Percentiles rank a stretch among this genome's conserved stretches.
Evolutionary conservation across 35 echinoderm and acorn worm genomes (phyloP).

Genomic region (Heliocidaris erythrogramma): DNA sequence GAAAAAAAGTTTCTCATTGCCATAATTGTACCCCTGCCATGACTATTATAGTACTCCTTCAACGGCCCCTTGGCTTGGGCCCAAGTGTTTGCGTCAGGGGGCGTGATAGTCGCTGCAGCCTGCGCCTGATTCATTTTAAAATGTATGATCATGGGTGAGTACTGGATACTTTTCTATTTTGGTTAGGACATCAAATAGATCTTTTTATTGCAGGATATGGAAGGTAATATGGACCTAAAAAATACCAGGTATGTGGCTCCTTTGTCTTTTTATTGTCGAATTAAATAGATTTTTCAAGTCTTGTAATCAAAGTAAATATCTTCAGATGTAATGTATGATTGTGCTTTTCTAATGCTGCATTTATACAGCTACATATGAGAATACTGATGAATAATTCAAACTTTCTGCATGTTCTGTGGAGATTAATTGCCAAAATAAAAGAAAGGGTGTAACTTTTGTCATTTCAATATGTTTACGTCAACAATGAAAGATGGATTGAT

Average conservation of each 20-base stretch:
- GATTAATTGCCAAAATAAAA: not conserved
- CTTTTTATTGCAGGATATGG: slow-evolving; percentile 40
- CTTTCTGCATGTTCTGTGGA: not conserved
- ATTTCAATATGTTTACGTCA: too few relatives aligned
- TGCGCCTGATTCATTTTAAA: slow-evolving; percentile 20
- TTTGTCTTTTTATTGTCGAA: not conserved
- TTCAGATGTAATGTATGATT: too few relatives aligned
- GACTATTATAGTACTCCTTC: slow-evolving; percentile 48
- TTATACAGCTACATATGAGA: not conserved
- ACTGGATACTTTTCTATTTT: slow-evolving; percentile 30
- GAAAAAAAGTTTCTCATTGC: slow-evolving; percentile 22
- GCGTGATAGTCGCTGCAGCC: slow-evolving; percentile 43
- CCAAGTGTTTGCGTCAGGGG: slow-evolving; percentile 18
- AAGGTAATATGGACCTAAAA: not conserved
- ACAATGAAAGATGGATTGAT: not conserved
- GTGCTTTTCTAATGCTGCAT: not conserved
- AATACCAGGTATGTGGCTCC: slow-evolving; percentile 22
- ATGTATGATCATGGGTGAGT: slow-evolving; percentile 42
- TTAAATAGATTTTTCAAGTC: not conserved
- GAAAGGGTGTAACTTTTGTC: too few relatives aligned
- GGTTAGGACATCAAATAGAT: slow-evolving; percentile 28
- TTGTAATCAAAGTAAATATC: too few relatives aligned
- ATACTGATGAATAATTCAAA: too few relatives aligned
- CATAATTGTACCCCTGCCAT: slow-evolving; percentile 48
- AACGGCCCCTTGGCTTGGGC: slow-evolving; percentile 39